Evolutionary conservation across 2,888 invertebrate species (phyloP).

Genomic region (Alitta virens): DNA sequence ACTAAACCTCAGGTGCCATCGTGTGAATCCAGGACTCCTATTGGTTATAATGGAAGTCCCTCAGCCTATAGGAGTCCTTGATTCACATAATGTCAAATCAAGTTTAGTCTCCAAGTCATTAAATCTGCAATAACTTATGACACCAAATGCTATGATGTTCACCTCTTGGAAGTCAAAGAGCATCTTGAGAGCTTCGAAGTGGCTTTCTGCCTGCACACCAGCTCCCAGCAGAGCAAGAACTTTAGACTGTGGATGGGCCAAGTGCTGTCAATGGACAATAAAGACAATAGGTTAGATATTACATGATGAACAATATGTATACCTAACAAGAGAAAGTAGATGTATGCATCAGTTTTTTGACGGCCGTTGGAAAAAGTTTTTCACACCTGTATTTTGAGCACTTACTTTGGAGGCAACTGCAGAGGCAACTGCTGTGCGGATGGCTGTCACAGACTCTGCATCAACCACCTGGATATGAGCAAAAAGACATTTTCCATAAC

Average conservation of each 20-base stretch:
- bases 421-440: conserved; percentile 55
- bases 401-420: conserved; percentile 54
- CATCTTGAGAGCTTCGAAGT: conserved; percentile 43
- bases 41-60: too few species aligned
- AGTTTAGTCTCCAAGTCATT: background rate
- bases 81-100: too few species aligned
- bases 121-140: background rate
- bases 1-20: too few species aligned
- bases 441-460: conserved; percentile 52
- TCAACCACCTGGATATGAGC: conserved; percentile 54
- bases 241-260: conserved; percentile 34
- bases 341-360: too few species aligned
- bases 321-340: too few species aligned
- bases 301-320: too few species aligned
- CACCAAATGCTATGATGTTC: background rate
- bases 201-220: conserved; percentile 53
- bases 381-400: too few species aligned
- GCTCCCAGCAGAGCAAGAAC: conserved; percentile 51
- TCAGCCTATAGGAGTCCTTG: too few species aligned
- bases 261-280: conserved; percentile 34
- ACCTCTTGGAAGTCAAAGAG: conserved; percentile 46
- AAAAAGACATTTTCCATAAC: too few species aligned
- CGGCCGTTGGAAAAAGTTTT: too few species aligned
- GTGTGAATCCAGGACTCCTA: too few species aligned
- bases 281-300: too few species aligned